Evolutionary conservation across 2,113 vertebrate genomes (phyloP).

Genomic region (Pseudolaguvia tuberculata): DNA sequence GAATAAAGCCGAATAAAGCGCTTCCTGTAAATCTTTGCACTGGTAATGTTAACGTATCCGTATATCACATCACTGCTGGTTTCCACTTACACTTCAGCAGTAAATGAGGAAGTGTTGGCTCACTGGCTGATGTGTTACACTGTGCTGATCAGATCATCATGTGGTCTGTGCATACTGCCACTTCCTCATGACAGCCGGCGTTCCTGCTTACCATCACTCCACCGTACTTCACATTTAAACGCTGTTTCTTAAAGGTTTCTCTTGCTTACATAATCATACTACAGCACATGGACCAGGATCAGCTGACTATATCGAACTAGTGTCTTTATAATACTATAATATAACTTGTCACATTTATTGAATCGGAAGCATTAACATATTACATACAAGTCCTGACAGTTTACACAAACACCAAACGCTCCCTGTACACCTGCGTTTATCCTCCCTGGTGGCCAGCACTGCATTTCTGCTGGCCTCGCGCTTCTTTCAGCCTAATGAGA

Average conservation of each 20-base stretch:
- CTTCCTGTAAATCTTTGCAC: no score
- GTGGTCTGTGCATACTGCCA: no score
- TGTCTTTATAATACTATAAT: neutral
- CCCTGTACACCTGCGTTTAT: conserved; percentile 9
- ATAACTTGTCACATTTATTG: neutral
- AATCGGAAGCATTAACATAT: neutral
- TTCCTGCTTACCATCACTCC: no score
- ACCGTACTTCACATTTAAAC: no score
- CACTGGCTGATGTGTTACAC: no score
- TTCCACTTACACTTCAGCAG: no score
- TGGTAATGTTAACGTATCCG: neutral
- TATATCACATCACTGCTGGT: neutral
- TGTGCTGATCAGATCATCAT: no score
- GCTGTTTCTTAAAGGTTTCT: neutral
- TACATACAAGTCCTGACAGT: neutral
- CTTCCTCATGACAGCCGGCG: no score
- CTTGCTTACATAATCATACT: neutral
- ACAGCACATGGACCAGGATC: neutral
- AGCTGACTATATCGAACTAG: neutral
- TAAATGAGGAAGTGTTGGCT: no score
- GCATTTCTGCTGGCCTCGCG: conserved; percentile 29
- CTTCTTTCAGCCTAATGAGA: conserved; percentile 31
- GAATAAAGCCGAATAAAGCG: no score
- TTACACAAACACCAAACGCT: neutral
- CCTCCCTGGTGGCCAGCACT: conserved; percentile 7